Base-by-base conservation (phyloP, 1,140 invertebrate species). In the Drosophila ambigua region DNA sequence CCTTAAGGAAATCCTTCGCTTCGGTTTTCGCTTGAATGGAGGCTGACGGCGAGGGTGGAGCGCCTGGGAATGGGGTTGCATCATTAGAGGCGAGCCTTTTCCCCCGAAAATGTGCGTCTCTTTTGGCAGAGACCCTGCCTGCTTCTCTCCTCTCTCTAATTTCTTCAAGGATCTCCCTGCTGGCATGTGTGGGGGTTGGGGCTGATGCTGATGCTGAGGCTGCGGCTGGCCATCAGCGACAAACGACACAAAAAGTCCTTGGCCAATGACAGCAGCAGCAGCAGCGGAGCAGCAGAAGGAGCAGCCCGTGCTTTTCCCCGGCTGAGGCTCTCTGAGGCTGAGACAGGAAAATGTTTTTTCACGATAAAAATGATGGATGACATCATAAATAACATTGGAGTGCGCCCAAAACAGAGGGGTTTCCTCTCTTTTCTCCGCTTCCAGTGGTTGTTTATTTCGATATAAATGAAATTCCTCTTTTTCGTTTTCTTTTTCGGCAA, bases 361-460 rank as follows among this genome's bases (percentile, higher is more conserved):
- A 88, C 90, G 90, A 91, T 91, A 91, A 91, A 91, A 91, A 91
- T 91, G 90, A 91, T 91, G 90, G 75, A 91, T 91, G 90, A 91
- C 77, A 90, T 90, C 90, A 90, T 91, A 91, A 91, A 91, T 91
- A 90, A 91, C 80, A 74, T 81, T 90, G 80, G 80, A 90, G 82
- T 91, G 90, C 88, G 84, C 81, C 85, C 74, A 74, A 73, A 87
- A 84, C 82, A 80, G 85, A 90, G 79, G 82, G 82, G 82, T 91
- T 39, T 39, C 35, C 35, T 28, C 26, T 28, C 26, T 7, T 28
- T 28, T 7, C 26, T 7, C 23, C 23, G 23, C 35, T 39, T 82
- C 82, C 80, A 87, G 85, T 91, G 90, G 79, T 91, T 91, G 90
- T 91, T 91, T 91, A 91, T 91, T 91, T 85, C 85, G 84, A 90